Conservation (phyloP, 2,113 vertebrate species). For the Tragelaphus scriptus region DNA sequence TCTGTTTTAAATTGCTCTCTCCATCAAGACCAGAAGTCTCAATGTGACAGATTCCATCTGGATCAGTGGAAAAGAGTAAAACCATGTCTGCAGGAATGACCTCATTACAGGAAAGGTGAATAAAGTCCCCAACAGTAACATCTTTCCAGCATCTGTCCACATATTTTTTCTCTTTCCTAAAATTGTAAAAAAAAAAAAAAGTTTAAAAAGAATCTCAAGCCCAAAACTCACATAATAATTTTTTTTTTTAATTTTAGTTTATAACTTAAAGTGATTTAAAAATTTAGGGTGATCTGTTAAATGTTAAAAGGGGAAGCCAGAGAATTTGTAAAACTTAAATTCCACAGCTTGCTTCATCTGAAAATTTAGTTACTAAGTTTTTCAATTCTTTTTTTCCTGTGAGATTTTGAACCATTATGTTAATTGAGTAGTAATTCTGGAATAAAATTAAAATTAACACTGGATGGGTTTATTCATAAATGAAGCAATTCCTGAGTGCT, state of each 20-base stretch:
- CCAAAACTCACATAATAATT: not conserved
- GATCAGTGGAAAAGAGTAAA: slow-evolving; percentile 91
- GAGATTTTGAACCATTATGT: not conserved
- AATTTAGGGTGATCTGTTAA: not conserved
- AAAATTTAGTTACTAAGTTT: slow-evolving; percentile 5
- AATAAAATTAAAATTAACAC: not conserved
- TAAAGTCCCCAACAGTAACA: slow-evolving; percentile 91
- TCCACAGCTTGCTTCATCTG: not conserved
- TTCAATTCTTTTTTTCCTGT: not conserved
- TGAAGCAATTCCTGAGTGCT: not conserved
- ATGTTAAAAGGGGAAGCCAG: not conserved
- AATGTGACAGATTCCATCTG: slow-evolving; percentile 91
- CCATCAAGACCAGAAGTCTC: slow-evolving; percentile 95
- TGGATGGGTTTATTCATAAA: not conserved
- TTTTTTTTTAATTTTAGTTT: not conserved
- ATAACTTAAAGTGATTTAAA: not conserved
- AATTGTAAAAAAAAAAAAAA: slow-evolving; percentile 30
- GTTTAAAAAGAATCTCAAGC: not conserved
- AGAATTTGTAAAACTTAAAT: not conserved
- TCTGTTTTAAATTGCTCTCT: slow-evolving; percentile 95
- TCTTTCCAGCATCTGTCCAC: slow-evolving; percentile 89
- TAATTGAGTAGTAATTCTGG: not conserved
- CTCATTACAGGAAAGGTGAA: slow-evolving; percentile 91
- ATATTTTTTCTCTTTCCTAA: slow-evolving; percentile 86
- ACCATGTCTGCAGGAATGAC: slow-evolving; percentile 94